These are phyloP conservation scores for Opisthocomus hoazin DNA, from an alignment of 2,113 vertebrate species.

Conservation along the genomic window DNA sequence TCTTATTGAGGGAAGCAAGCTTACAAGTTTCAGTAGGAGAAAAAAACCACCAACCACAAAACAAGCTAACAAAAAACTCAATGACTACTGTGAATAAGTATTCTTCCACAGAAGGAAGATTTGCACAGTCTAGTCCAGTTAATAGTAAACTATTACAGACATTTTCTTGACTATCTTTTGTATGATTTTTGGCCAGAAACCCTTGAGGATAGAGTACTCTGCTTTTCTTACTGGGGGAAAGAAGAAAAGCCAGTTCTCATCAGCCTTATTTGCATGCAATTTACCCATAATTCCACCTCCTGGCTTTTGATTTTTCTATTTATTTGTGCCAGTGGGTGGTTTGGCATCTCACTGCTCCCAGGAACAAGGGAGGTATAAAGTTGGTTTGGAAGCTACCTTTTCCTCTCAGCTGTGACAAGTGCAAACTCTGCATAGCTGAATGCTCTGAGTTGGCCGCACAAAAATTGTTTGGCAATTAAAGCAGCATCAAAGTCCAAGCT, in stretches of 20 bases:
- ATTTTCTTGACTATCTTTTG: constrained; percentile 22
- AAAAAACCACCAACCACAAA: not conserved
- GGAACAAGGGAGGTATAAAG: constrained; percentile 14
- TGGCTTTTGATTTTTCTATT: constrained; percentile 41
- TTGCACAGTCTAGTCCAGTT: constrained; percentile 12
- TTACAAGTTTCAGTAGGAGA: not conserved
- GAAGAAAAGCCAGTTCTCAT: constrained; percentile 26
- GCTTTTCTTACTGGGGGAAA: not conserved
- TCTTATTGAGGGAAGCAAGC: not conserved
- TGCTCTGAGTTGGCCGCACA: not conserved
- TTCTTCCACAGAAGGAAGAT: constrained; percentile 26
- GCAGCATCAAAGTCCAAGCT: not conserved
- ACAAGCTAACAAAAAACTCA: not conserved
- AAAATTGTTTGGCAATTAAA: constrained; percentile 17
- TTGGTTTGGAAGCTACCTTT: constrained; percentile 35
- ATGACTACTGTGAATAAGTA: not conserved
- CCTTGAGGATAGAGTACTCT: not conserved
- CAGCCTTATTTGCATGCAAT: constrained; percentile 20
- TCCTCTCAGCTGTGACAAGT: constrained; percentile 35
- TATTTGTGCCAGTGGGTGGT: constrained; percentile 21
- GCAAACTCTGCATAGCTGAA: constrained; percentile 32
- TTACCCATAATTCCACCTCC: constrained; percentile 35
- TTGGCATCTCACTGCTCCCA: constrained; percentile 5
- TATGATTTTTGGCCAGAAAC: constrained; percentile 35
- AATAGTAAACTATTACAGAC: not conserved